Conservation (phyloP, 2,888 invertebrate species). For the Melanostoma mellinum region DNA sequence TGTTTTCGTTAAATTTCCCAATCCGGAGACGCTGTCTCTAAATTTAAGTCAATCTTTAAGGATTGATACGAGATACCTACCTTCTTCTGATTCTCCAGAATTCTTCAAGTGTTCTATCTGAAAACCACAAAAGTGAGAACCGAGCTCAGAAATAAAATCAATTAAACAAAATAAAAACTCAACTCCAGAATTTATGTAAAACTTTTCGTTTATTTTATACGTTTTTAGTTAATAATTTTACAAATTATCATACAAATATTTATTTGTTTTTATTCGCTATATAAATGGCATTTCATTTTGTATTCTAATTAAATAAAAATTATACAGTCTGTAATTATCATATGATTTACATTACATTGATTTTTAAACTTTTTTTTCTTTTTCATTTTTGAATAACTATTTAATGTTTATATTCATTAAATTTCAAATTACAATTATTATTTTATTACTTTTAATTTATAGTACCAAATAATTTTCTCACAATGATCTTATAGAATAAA, state of each 20-base stretch:
- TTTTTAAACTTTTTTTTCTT: constrained; percentile 8
- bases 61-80: too few relatives aligned
- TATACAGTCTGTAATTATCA: constrained; percentile 69
- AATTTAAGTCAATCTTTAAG: too few relatives aligned
- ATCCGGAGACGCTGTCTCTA: too few relatives aligned
- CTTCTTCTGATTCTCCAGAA: too few relatives aligned
- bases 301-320: constrained; percentile 70
- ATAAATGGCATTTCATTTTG: constrained; percentile 71
- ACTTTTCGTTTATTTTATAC: constrained; percentile 65
- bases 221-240: constrained; percentile 53
- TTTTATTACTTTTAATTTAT: constrained; percentile 44
- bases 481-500: constrained; percentile 48
- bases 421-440: constrained; percentile 53
- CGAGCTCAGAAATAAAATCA: too few relatives aligned
- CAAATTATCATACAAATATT: constrained; percentile 55
- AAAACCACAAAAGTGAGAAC: too few relatives aligned
- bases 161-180: neutral
- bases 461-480: constrained; percentile 71
- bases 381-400: constrained; percentile 58
- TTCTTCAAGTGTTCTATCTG: too few relatives aligned
- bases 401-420: constrained; percentile 13
- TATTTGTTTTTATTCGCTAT: constrained; percentile 58
- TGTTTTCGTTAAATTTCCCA: too few relatives aligned
- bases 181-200: constrained; percentile 50
- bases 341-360: constrained; percentile 47